Conservation (phyloP, 2,797 vertebrate species). For the Lerista edwardsae region DNA sequence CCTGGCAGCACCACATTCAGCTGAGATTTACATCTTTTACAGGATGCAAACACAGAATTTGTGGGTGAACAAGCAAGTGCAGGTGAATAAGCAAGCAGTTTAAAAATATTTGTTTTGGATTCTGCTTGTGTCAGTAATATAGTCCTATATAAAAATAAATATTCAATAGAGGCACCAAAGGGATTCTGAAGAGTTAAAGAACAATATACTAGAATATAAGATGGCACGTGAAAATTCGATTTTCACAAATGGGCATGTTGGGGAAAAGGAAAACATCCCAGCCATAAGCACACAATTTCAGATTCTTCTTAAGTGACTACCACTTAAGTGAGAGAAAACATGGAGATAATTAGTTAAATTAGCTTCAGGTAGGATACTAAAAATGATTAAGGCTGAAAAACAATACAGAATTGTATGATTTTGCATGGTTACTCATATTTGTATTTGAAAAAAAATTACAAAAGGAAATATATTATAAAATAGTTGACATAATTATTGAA, state of each 20-base stretch:
- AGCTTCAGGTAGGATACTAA: neutral
- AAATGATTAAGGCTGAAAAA: neutral
- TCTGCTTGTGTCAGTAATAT: neutral
- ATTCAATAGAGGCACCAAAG: neutral
- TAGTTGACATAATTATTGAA: neutral
- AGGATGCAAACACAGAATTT: neutral
- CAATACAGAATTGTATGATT: neutral
- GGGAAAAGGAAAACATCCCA: neutral
- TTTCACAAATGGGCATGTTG: neutral
- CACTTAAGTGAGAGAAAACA: neutral
- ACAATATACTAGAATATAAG: neutral
- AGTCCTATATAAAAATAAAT: neutral
- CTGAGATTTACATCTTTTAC: neutral
- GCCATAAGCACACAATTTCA: neutral
- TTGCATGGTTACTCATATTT: neutral
- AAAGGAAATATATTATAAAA: neutral
- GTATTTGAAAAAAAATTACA: neutral
- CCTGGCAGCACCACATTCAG: neutral
- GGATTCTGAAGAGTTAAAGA: neutral
- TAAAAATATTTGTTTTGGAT: neutral
- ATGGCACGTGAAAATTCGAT: neutral
- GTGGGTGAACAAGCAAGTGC: neutral
- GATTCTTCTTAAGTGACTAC: neutral
- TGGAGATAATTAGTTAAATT: neutral
- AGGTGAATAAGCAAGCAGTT: too few relatives aligned